Conservation (phyloP, 2,113 vertebrate species). For the Calyptomena viridis region DNA sequence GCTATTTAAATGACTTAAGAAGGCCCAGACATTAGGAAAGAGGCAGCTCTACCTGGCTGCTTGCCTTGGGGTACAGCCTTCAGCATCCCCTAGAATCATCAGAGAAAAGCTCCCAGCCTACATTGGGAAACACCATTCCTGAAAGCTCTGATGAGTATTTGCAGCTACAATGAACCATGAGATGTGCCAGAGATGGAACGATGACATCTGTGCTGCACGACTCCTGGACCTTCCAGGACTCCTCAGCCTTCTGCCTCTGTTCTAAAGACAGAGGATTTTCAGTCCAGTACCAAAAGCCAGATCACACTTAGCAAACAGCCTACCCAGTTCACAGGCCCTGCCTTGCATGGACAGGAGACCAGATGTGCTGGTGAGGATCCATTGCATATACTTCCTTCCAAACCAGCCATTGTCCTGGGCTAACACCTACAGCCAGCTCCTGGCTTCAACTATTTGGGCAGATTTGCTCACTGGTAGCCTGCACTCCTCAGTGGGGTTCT, state of each 20-base stretch:
- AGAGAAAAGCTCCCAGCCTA: not conserved
- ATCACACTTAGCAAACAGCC: not conserved
- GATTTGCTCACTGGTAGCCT: not conserved
- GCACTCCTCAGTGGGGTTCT: rapidly evolving
- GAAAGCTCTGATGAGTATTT: not conserved
- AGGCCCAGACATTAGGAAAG: not conserved
- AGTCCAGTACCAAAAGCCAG: not conserved
- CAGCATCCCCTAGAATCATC: not conserved
- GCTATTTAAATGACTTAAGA: not conserved
- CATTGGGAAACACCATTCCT: rapidly evolving
- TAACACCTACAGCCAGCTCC: not conserved
- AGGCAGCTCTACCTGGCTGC: not conserved
- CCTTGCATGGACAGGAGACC: not conserved
- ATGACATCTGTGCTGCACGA: not conserved
- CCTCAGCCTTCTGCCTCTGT: not conserved
- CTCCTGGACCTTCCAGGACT: not conserved
- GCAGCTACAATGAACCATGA: not conserved
- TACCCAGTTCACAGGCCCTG: rapidly evolving
- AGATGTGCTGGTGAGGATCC: not conserved
- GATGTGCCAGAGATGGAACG: not conserved
- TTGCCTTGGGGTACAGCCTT: not conserved
- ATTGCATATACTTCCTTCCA: rapidly evolving
- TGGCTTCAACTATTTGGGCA: not conserved
- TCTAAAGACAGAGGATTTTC: not conserved
- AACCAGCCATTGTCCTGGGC: not conserved